Evolutionary conservation across 2,113 vertebrate genomes (phyloP).

Genomic region (Hydrochoerus hydrochaeris): DNA sequence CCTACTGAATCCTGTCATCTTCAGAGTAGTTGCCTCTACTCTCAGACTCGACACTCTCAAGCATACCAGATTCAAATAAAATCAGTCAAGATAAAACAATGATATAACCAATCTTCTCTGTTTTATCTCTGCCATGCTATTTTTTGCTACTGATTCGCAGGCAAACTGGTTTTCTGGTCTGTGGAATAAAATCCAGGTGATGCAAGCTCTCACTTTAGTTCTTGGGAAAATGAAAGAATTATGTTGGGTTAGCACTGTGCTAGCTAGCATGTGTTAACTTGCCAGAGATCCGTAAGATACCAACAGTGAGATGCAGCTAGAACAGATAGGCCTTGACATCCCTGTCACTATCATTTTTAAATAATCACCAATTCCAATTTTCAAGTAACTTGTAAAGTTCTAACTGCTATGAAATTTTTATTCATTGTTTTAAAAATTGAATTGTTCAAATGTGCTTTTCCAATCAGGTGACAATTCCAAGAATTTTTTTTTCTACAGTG

Average conservation of each 20-base stretch:
- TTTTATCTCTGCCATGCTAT: too few relatives aligned
- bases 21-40: too few relatives aligned
- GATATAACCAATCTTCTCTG: too few relatives aligned
- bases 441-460: neutral
- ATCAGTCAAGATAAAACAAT: too few relatives aligned
- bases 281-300: neutral
- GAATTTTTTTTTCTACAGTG: neutral
- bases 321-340: neutral
- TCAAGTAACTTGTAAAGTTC: slow-evolving; percentile 35
- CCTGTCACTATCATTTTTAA: neutral
- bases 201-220: neutral
- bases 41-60: too few relatives aligned
- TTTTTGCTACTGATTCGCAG: too few relatives aligned
- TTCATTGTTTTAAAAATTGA: slow-evolving; percentile 12
- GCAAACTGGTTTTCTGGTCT: neutral
- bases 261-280: neutral
- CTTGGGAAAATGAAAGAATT: slow-evolving; percentile 3
- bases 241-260: neutral
- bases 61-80: too few relatives aligned
- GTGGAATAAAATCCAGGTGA: neutral
- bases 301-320: neutral
- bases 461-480: neutral
- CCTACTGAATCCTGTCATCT: too few relatives aligned
- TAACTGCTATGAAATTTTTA: neutral
- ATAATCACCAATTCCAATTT: slow-evolving; percentile 4